Percentiles rank a stretch among this genome's conserved stretches.
Evolutionary conservation across 2,888 invertebrate species (phyloP).

Genomic region (Buathra laborator): DNA sequence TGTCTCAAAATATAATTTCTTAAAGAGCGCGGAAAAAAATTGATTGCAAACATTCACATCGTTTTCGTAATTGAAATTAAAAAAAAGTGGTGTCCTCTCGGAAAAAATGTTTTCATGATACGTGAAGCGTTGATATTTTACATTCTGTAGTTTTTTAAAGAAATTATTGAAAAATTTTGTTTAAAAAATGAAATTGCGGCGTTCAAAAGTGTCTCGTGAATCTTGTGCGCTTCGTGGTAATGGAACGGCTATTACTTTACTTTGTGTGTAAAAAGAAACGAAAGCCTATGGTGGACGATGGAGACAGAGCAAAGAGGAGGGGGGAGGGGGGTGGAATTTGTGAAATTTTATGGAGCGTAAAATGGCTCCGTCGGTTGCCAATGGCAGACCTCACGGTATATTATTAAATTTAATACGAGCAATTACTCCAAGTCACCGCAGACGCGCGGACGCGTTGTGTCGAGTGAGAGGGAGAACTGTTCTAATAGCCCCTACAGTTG

Average conservation of each 20-base stretch:
- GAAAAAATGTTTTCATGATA: too few relatives aligned
- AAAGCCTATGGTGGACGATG: neutral
- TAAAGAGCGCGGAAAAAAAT: neutral
- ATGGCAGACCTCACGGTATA: slow-evolving; percentile 55
- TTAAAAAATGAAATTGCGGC: neutral
- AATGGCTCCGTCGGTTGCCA: slow-evolving; percentile 33
- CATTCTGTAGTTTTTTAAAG: neutral
- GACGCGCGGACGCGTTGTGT: slow-evolving; percentile 49
- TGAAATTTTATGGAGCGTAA: slow-evolving; percentile 62
- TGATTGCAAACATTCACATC: neutral
- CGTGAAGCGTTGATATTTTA: too few relatives aligned
- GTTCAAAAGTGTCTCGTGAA: neutral
- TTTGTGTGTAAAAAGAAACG: neutral
- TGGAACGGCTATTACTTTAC: slow-evolving; percentile 33
- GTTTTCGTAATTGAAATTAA: neutral
- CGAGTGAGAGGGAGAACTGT: slow-evolving; percentile 17
- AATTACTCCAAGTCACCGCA: slow-evolving; percentile 74
- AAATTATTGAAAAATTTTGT: neutral
- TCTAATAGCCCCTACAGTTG: slow-evolving; percentile 68
- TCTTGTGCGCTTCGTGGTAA: slow-evolving; percentile 12
- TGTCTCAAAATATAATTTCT: neutral
- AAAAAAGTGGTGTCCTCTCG: too few relatives aligned
- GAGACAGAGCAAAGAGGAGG: neutral
- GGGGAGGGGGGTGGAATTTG: neutral
- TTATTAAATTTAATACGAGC: slow-evolving; percentile 80